Percentiles rank a stretch among this genome's conserved stretches.
phyloP scores from a whole-genome alignment of 2,888 invertebrate genomes.

The Mythimna vitellina region DNA sequence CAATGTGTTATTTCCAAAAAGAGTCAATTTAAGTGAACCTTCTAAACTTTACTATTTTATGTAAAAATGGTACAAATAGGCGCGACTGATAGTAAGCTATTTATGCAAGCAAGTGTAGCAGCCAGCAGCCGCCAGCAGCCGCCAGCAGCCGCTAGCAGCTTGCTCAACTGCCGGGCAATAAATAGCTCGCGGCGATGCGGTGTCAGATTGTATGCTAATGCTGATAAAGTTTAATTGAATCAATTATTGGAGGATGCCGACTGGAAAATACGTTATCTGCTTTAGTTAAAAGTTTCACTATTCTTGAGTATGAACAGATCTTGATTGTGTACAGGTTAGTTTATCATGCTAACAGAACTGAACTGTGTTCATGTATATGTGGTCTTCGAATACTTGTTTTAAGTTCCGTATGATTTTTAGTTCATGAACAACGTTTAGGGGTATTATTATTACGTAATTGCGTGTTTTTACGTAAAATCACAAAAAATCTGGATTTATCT shows the following conservation, averaged over 20 bases:
- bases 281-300: conserved; percentile 38
- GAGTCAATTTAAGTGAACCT: conserved; percentile 3
- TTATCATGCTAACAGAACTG: conserved; percentile 3
- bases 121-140: conserved; percentile 12
- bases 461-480: too few species aligned
- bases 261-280: conserved; percentile 51
- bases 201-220: conserved; percentile 49
- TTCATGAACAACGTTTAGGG: too few species aligned
- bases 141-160: conserved; percentile 22
- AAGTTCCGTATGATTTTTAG: too few species aligned
- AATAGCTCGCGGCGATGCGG: conserved; percentile 38
- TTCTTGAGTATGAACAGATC: conserved; percentile 6
- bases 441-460: too few species aligned
- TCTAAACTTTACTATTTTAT: not conserved
- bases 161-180: conserved; percentile 33
- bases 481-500: too few species aligned
- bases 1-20: too few species aligned
- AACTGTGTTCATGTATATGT: not conserved
- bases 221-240: conserved; percentile 58
- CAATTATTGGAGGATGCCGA: conserved; percentile 43
- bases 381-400: too few species aligned
- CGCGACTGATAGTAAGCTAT: conserved; percentile 38
- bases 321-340: not conserved
- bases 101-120: conserved; percentile 48
- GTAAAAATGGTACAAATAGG: conserved; percentile 42